Percentiles rank a stretch among this genome's conserved stretches.
These are phyloP conservation scores for Acholoe squamosa DNA, from an alignment of 2,888 invertebrate genomes.

Conservation along the genomic window DNA sequence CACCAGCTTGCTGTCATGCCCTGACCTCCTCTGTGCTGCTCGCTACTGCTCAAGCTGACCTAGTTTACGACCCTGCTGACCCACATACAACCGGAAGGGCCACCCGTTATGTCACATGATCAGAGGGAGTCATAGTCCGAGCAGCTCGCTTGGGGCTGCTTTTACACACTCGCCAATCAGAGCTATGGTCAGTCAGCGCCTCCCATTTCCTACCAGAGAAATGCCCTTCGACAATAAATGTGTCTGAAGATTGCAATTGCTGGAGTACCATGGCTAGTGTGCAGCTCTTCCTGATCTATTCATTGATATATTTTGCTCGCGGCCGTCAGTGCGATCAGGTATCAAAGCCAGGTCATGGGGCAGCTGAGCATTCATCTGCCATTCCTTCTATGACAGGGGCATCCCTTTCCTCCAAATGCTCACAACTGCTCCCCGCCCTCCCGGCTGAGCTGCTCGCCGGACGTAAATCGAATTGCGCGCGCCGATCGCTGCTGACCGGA, in stretches of 20 bases:
- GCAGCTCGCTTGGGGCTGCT: neutral
- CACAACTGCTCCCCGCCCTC: neutral
- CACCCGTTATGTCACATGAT: constrained; percentile 39
- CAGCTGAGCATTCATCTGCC: constrained; percentile 1
- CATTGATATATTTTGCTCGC: constrained; percentile 36
- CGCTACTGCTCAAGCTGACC: constrained; percentile 5
- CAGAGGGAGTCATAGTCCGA: constrained; percentile 42
- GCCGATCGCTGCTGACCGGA: constrained; percentile 48
- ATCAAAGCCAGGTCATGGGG: neutral
- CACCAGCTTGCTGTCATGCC: neutral
- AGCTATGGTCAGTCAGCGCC: neutral
- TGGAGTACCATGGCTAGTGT: no score
- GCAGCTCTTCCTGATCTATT: no score
- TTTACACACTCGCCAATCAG: constrained; percentile 38
- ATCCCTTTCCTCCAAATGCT: neutral
- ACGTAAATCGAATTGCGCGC: constrained; percentile 50
- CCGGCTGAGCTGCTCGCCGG: neutral
- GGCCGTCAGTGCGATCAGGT: constrained; percentile 7
- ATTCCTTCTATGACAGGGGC: constrained; percentile 1
- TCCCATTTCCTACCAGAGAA: neutral
- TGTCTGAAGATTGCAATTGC: neutral
- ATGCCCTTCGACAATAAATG: neutral
- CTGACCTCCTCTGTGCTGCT: neutral
- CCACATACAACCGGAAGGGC: constrained; percentile 23
- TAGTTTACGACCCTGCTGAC: constrained; percentile 50